Conservation (phyloP, 2,797 vertebrate genomes). For the Schizopygopsis malacanthus region DNA sequence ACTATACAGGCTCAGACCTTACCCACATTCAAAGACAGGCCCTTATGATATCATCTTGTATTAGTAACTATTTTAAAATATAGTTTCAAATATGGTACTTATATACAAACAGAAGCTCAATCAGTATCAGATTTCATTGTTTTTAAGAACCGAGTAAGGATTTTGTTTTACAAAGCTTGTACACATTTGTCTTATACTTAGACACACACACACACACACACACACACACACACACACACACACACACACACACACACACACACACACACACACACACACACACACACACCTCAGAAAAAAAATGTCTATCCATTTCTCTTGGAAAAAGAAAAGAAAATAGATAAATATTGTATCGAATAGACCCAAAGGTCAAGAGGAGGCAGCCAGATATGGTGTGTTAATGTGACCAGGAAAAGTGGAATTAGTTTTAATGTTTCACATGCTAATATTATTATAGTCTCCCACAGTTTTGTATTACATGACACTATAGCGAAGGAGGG, state of each 20-base stretch:
- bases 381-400: conserved; percentile 59
- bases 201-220: conserved; percentile 6
- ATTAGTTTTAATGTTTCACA: conserved; percentile 78
- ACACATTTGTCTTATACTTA: conserved; percentile 33
- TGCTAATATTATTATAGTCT: conserved; percentile 76
- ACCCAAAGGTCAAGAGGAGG: conserved; percentile 41
- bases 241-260: no score
- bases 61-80: not conserved
- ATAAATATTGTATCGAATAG: conserved; percentile 45
- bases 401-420: conserved; percentile 73
- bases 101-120: conserved; percentile 14
- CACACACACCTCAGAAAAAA: not conserved
- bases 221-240: no score
- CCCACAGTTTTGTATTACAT: conserved; percentile 73
- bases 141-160: conserved; percentile 38
- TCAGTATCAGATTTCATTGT: conserved; percentile 17
- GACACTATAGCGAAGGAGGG: conserved; percentile 60
- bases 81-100: not conserved
- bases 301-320: conserved; percentile 11
- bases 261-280: no score
- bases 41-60: not conserved
- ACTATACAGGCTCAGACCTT: not conserved
- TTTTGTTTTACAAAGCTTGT: conserved; percentile 50
- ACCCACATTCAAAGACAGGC: not conserved
- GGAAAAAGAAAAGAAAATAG: conserved; percentile 15